Evolutionary conservation across 2,888 invertebrate species (phyloP).

Genomic region (Sericinus montela): DNA sequence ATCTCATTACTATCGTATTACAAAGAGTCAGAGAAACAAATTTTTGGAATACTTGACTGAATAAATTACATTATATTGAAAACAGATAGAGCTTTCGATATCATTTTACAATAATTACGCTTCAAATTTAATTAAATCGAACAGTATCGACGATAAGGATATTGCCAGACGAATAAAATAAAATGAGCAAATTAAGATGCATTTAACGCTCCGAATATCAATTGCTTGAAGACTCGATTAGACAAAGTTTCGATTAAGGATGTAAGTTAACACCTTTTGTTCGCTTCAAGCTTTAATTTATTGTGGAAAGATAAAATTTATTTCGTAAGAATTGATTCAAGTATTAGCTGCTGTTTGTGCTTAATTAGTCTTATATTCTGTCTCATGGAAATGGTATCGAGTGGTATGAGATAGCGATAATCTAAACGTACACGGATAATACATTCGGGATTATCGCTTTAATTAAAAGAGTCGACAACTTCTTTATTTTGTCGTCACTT

Average conservation of each 20-base stretch:
- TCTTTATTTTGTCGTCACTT: too few relatives aligned
- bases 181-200: conserved; percentile 13
- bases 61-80: conserved; percentile 10
- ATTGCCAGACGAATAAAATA: conserved; percentile 10
- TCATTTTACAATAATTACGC: not conserved
- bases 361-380: conserved; percentile 6
- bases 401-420: not conserved
- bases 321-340: conserved; percentile 1
- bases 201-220: conserved; percentile 6
- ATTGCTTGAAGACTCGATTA: conserved; percentile 11
- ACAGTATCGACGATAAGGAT: conserved; percentile 13
- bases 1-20: too few relatives aligned
- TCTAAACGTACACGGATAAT: not conserved
- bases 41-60: too few relatives aligned
- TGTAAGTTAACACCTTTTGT: conserved; percentile 18
- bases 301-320: conserved; percentile 13
- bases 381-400: not conserved
- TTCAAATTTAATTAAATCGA: conserved; percentile 12
- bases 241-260: conserved; percentile 16
- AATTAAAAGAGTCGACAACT: not conserved
- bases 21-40: too few relatives aligned
- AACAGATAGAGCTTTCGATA: not conserved
- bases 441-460: not conserved
- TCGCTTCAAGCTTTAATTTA: conserved; percentile 14
- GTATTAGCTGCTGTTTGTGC: not conserved